phyloP scores from a whole-genome alignment of 2,113 vertebrate genomes.

The Daphoenositta chrysoptera region DNA sequence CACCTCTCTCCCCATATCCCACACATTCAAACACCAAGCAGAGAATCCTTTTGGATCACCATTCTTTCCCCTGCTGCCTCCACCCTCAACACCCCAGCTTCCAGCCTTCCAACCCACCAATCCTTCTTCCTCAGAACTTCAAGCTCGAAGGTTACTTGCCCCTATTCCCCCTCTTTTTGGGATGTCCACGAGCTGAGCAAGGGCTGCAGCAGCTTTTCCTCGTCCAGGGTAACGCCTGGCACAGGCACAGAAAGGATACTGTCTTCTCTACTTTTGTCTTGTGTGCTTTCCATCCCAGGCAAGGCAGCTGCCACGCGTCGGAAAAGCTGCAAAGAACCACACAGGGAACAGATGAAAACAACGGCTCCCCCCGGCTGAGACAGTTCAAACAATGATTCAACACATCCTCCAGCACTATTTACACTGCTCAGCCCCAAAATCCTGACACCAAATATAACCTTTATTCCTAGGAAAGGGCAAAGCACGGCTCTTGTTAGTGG shows the following conservation, averaged over 20 bases:
- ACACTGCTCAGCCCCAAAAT: not conserved
- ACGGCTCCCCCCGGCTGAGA: not conserved
- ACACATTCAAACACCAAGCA: not conserved
- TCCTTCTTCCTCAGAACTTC: not conserved
- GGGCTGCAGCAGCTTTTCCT: not conserved
- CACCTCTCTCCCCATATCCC: not conserved
- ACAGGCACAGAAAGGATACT: conserved; percentile 87
- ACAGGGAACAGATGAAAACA: not conserved
- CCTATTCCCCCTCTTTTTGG: not conserved
- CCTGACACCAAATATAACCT: conserved; percentile 40
- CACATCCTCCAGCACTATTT: not conserved
- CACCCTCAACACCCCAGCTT: not conserved
- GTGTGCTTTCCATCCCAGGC: conserved; percentile 97
- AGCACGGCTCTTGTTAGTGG: not conserved
- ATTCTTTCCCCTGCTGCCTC: not conserved
- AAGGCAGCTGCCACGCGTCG: conserved; percentile 96
- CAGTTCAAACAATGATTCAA: not conserved
- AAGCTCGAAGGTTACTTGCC: not conserved
- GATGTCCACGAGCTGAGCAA: not conserved
- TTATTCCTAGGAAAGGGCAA: not conserved
- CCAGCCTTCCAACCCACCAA: not conserved
- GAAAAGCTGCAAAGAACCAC: conserved; percentile 83
- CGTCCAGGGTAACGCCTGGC: not conserved
- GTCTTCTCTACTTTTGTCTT: conserved; percentile 98
- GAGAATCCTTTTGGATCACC: not conserved